A percentile compares a stretch with the other conserved stretches of the same genome.
phyloP scores from a whole-genome alignment of 1,140 invertebrate species.

The Diploscapter pachys region DNA sequence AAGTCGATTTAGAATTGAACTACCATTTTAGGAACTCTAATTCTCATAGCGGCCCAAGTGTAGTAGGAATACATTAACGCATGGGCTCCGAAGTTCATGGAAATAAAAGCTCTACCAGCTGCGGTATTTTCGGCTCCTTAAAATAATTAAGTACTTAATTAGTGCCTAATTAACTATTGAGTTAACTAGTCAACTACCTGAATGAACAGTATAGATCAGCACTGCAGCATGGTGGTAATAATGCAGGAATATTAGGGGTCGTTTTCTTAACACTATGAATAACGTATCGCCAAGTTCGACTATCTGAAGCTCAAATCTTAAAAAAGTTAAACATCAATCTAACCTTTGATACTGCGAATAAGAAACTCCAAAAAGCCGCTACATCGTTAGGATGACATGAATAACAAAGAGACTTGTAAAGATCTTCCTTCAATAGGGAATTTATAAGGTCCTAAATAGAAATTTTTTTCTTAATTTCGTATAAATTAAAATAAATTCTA shows the following conservation, averaged over 20 bases:
- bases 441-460: constrained; percentile 49
- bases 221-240: constrained; percentile 70
- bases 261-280: constrained; percentile 57
- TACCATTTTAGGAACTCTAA: constrained; percentile 72
- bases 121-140: constrained; percentile 78
- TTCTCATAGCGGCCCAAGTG: constrained; percentile 80
- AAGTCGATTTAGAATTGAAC: neutral
- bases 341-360: constrained; percentile 55
- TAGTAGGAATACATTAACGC: constrained; percentile 97
- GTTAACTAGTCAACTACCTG: constrained; percentile 68
- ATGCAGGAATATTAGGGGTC: constrained; percentile 56
- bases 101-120: constrained; percentile 91
- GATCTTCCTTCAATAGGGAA: constrained; percentile 62
- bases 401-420: constrained; percentile 59
- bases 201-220: constrained; percentile 92
- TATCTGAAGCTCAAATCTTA: constrained; percentile 20
- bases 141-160: neutral
- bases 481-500: neutral
- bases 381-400: constrained; percentile 76
- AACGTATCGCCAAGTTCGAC: constrained; percentile 59
- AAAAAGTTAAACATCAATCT: too few relatives aligned
- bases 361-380: constrained; percentile 71
- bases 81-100: constrained; percentile 97
- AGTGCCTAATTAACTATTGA: neutral
- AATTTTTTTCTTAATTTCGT: neutral